Percentiles rank a stretch among this genome's conserved stretches.
Conservation (phyloP, 2,888 invertebrate genomes). For the Miltochrista miniata region DNA sequence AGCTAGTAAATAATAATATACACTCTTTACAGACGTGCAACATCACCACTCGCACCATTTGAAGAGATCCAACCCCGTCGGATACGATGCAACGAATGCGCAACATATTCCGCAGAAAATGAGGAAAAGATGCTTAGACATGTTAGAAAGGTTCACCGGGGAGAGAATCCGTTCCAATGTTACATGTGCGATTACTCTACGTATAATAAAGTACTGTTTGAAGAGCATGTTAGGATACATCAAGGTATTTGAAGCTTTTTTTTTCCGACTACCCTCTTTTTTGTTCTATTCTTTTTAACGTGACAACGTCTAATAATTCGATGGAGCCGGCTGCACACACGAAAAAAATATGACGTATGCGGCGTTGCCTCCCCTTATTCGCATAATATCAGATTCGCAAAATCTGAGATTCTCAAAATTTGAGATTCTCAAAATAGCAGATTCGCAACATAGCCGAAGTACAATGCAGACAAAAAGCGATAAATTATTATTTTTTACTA, state of each 20-base stretch:
- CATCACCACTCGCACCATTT: slow-evolving; percentile 3
- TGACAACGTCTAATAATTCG: too few species aligned
- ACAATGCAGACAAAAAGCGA: too few species aligned
- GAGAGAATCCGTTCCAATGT: slow-evolving; percentile 67
- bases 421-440: too few species aligned
- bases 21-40: slow-evolving; percentile 1
- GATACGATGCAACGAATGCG: slow-evolving; percentile 43
- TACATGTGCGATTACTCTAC: slow-evolving; percentile 70
- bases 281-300: too few species aligned
- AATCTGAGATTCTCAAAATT: too few species aligned
- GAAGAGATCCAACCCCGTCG: slow-evolving; percentile 12
- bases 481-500: too few species aligned
- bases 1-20: too few species aligned
- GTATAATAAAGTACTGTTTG: slow-evolving; percentile 61
- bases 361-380: too few species aligned
- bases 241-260: slow-evolving; percentile 44
- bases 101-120: slow-evolving; percentile 44
- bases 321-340: too few species aligned
- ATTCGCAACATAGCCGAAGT: too few species aligned
- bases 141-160: slow-evolving; percentile 56
- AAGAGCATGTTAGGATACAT: slow-evolving; percentile 66
- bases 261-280: neutral
- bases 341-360: too few species aligned
- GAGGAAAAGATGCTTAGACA: slow-evolving; percentile 59
- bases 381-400: too few species aligned